These are phyloP conservation scores for Apus apus DNA, from an alignment of 2,113 vertebrate species.

Conservation along the genomic window DNA sequence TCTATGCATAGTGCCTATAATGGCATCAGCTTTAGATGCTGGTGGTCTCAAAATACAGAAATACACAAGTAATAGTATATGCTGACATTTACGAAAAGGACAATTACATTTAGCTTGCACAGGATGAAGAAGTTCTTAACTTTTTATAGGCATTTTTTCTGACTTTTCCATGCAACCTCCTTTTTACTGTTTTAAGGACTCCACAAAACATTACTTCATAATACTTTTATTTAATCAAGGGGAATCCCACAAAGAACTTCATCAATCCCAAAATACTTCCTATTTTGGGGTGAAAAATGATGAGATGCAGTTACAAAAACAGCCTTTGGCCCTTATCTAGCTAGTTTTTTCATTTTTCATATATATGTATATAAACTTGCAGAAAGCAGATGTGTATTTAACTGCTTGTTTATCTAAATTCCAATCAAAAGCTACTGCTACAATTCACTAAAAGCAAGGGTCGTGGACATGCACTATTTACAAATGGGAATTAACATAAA, in stretches of 20 bases:
- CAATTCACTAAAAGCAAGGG: constrained; percentile 53
- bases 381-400: not conserved
- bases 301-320: not conserved
- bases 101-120: not conserved
- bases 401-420: not conserved
- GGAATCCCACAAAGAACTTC: not conserved
- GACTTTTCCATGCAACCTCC: not conserved
- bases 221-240: not conserved
- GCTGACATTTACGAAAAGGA: not conserved
- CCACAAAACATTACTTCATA: not conserved
- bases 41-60: not conserved
- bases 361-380: not conserved
- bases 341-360: not conserved
- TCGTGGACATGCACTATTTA: constrained; percentile 22
- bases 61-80: not conserved
- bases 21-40: not conserved
- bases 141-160: not conserved
- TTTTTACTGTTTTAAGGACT: not conserved
- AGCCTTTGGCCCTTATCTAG: not conserved
- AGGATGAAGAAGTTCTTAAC: not conserved
- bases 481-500: not conserved
- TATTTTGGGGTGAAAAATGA: not conserved
- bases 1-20: too few species aligned
- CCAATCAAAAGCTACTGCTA: constrained; percentile 40
- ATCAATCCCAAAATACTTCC: not conserved